Evolutionary conservation across 2,113 vertebrate species (phyloP).

Genomic region (Lophotis ruficrista): DNA sequence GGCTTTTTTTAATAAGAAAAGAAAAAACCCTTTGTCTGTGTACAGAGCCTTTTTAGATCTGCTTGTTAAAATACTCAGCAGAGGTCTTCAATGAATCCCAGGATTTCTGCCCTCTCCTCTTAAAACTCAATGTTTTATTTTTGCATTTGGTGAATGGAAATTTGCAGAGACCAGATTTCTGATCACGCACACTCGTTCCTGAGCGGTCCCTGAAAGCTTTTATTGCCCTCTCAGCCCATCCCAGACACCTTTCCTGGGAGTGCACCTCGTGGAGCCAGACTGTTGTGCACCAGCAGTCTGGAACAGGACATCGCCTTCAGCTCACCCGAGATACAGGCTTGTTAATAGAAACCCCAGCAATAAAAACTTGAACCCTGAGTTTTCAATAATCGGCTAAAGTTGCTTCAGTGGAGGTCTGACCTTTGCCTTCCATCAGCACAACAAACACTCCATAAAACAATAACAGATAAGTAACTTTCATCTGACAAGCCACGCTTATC

Average conservation of each 20-base stretch:
- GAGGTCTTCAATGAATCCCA: neutral
- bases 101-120: neutral
- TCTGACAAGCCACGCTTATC: neutral
- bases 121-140: neutral
- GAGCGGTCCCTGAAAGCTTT: neutral
- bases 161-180: neutral
- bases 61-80: neutral
- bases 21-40: neutral
- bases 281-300: neutral
- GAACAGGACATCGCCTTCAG: neutral
- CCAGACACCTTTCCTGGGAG: neutral
- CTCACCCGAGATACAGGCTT: neutral
- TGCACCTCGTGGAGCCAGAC: neutral
- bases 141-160: neutral
- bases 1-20: neutral
- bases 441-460: neutral
- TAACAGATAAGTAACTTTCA: neutral
- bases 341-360: neutral
- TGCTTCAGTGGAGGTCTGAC: neutral
- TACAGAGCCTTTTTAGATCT: neutral
- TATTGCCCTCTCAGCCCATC: neutral
- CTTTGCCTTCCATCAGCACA: constrained; percentile 13
- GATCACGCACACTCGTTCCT: neutral
- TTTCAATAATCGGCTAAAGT: neutral
- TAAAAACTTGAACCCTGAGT: constrained; percentile 21